These are phyloP conservation scores for Acrocera orbiculus DNA, from an alignment of 2,888 invertebrate genomes.

Conservation along the genomic window DNA sequence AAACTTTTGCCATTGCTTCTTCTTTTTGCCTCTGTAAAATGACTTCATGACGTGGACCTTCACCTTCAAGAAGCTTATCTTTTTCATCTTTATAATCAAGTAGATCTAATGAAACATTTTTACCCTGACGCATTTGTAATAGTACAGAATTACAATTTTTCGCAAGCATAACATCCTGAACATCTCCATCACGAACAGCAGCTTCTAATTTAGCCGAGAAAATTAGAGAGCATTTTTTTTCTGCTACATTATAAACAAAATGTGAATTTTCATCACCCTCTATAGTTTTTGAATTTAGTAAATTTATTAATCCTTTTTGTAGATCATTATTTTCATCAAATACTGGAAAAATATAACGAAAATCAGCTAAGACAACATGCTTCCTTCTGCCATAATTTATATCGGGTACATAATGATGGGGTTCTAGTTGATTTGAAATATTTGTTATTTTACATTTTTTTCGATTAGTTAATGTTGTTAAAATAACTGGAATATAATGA, in stretches of 20 bases:
- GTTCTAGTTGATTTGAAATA: slow-evolving; percentile 40
- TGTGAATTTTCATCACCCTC: slow-evolving; percentile 35
- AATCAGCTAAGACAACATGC: slow-evolving; percentile 49
- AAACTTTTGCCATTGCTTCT: slow-evolving; percentile 37
- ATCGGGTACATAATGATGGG: slow-evolving; percentile 42
- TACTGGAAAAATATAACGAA: slow-evolving; percentile 55
- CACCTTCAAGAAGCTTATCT: slow-evolving; percentile 45
- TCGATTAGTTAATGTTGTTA: slow-evolving; percentile 33
- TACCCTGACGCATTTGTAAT: slow-evolving; percentile 52
- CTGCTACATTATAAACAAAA: slow-evolving; percentile 59
- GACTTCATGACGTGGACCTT: slow-evolving; percentile 48
- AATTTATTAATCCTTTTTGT: slow-evolving; percentile 42
- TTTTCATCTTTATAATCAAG: slow-evolving; percentile 35
- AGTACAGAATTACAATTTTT: slow-evolving; percentile 57
- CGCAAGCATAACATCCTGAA: slow-evolving; percentile 57
- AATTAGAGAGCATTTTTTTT: slow-evolving; percentile 54
- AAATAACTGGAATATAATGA: slow-evolving; percentile 61
- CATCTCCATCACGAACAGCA: slow-evolving; percentile 59
- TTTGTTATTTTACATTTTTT: slow-evolving; percentile 48
- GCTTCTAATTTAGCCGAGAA: slow-evolving; percentile 56
- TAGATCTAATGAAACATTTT: slow-evolving; percentile 56
- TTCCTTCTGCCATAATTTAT: slow-evolving; percentile 46
- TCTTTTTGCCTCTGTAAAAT: slow-evolving; percentile 41
- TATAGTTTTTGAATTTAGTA: slow-evolving; percentile 41
- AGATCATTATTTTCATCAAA: slow-evolving; percentile 49